A percentile compares a stretch with the other conserved stretches of the same genome.
These are phyloP conservation scores for Ferrisia virgata DNA, from an alignment of 2,888 invertebrate species.

Conservation along the genomic window DNA sequence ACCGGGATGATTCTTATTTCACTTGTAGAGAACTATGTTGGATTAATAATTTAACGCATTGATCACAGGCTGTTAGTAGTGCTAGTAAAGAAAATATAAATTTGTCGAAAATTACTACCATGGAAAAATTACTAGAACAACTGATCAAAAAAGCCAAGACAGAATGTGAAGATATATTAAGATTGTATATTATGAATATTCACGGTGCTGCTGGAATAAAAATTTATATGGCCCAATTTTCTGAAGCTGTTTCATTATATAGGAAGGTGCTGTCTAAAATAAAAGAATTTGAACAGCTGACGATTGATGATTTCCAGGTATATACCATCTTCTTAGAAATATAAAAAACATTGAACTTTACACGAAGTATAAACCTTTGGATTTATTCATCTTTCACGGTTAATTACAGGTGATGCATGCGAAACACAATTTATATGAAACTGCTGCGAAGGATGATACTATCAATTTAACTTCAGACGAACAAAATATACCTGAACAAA, in stretches of 20 bases:
- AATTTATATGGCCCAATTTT: constrained; percentile 58
- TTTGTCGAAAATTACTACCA: constrained; percentile 59
- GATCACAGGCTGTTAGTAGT: constrained; percentile 49
- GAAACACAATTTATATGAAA: constrained; percentile 61
- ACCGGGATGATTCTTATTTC: too few species aligned
- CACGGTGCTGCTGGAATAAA: constrained; percentile 68
- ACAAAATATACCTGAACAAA: constrained; percentile 55
- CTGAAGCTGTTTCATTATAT: constrained; percentile 62
- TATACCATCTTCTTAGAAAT: not conserved
- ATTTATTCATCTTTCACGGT: too few species aligned
- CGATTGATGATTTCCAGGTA: constrained; percentile 55
- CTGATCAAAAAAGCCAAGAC: constrained; percentile 61
- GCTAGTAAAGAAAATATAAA: constrained; percentile 49
- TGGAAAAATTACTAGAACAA: constrained; percentile 65
- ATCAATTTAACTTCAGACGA: constrained; percentile 51
- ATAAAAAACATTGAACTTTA: not conserved
- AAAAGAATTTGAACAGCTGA: constrained; percentile 53
- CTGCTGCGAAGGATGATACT: constrained; percentile 55
- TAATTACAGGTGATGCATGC: constrained; percentile 62
- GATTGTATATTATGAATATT: constrained; percentile 62
- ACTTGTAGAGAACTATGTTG: not conserved
- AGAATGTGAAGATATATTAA: constrained; percentile 64
- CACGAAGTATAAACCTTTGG: not conserved
- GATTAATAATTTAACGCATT: not conserved
- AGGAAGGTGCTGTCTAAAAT: constrained; percentile 60